Base-by-base conservation (phyloP, 2,888 invertebrate species). In the Meghimatium bilineatum region DNA sequence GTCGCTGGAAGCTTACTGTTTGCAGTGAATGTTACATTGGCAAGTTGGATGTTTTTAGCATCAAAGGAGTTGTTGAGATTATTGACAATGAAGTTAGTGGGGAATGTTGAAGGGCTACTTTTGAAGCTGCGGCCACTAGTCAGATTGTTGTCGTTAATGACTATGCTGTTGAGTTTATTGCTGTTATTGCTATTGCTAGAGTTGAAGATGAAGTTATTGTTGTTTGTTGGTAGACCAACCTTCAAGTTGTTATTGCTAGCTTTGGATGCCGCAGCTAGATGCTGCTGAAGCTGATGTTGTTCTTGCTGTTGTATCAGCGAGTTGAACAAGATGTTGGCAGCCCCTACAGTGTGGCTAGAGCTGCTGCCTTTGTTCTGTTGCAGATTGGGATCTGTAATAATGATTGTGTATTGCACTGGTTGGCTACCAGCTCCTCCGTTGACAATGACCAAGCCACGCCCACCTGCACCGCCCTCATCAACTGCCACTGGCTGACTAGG, bases 371-470 rank as follows among this genome's bases (percentile, higher is more conserved):
- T 49, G 17, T 75, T 20, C 81, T 78, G 82, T 60, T 86, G 80
- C 36, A 67, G 78, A 52, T 82, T 71, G 36, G 80, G 66, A 71
- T 74, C 80, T 52, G 84, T 66, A 67, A 84, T 82, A 63, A 85
- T 72, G 66, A 82, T 76, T 66, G 83, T 79, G 77, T 83, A 72
- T 44, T 80, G 72, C 75, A 77, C 83, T 77, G 81, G 80, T 56
- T 83, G 44, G 38, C 80, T 71, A 56, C 77, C 38, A 1, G 71
- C 36, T 75, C 83, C 76, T 83, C 84, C 34, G 76, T 77, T 84
- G 69, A 80, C 67, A 63, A 77, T 49, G 71, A 80, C 14, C n/a
- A 80, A 36, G 67, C 29, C 86, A 87, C 88, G 29, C 86, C 84
- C 56, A 86, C 71, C 32, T 60, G 69, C 60, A 52, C 60, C 78